phyloP scores from a whole-genome alignment of 2,888 invertebrate species.

The Holacanthella duospinosa region DNA sequence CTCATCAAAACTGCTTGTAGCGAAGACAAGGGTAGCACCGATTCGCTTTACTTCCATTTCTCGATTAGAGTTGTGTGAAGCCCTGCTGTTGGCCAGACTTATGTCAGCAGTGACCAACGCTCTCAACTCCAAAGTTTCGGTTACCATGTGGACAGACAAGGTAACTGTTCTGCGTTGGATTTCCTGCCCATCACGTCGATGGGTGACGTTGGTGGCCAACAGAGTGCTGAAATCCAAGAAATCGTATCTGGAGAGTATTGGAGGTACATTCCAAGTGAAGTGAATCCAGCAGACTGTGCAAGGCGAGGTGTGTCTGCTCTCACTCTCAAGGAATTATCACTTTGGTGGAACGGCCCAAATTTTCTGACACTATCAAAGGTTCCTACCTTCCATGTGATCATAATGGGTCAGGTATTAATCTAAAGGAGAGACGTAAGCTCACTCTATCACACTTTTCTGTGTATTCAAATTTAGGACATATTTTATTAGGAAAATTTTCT shows the following conservation, averaged over 20 bases:
- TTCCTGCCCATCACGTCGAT: slow-evolving; percentile 5
- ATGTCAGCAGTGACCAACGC: background rate
- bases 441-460: too few species aligned
- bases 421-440: too few species aligned
- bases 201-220: slow-evolving; percentile 30
- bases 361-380: background rate
- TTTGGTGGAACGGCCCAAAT: slow-evolving; percentile 13
- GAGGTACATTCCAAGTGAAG: slow-evolving; percentile 9
- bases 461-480: too few species aligned
- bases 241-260: slow-evolving; percentile 1
- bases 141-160: slow-evolving; percentile 13
- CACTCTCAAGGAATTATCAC: background rate
- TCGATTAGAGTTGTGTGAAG: slow-evolving; percentile 4
- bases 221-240: slow-evolving; percentile 22
- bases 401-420: too few species aligned
- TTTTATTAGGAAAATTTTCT: too few species aligned
- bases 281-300: slow-evolving; percentile 12
- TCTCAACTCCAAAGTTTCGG: background rate
- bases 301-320: slow-evolving; percentile 7
- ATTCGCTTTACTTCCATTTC: background rate
- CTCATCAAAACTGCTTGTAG: background rate
- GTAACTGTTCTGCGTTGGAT: slow-evolving; percentile 23
- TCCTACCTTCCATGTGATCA: background rate
- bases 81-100: background rate
- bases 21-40: background rate